Evolutionary conservation across 2,113 vertebrate species (phyloP), one percentile per base, ranked within the genome.

Genomic region (Carassius carassius): DNA sequence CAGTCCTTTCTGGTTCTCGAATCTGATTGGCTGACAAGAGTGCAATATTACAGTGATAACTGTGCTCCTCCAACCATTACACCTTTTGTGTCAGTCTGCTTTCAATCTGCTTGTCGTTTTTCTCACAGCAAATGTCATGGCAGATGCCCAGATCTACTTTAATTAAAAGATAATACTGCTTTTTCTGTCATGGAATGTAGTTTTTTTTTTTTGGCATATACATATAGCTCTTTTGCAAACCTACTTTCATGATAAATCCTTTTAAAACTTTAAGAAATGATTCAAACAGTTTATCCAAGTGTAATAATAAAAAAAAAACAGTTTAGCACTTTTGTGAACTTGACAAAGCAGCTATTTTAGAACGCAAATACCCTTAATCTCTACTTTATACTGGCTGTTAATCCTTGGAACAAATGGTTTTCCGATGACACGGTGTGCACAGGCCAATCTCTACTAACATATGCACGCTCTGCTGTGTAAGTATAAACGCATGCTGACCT

Each of bases 401-500:
- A 73, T 73, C n/a, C 41, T 47, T 73, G 41, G 21, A 73, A 13
- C 21, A 47, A 44, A 37, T 29, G 37, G n/a, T 51, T 51, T 69
- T 19, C 49, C 19, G 63, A 70, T 74, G 70, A 74, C 41, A 8
- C 41, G 1, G 11, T 44, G 69, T 54, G 49, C 51, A 78, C 1
- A 41, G 51, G n/a, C 75, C 29, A 78, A 78, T 60, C 3, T 58
- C 19, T 78, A 41, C 56, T 62, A 78, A 23, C 21, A 19, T 23
- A 41, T 41, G 56, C 51, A n/a, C 9, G 11, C 21, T 23, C 12
- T 8, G 13, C 17, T n/a, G 23, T 29, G 25, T 23, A 11, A 41
- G 16, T n/a, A n/a, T 44, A 73, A 62, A 21, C 16, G 44, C 17
- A 49, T n/a, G 69, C 84, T 80, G 16, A 96, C 95, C 98, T 21